These are phyloP conservation scores for Halcyon smyrnensis DNA, from an alignment of 2,797 vertebrate species.

Conservation along the genomic window DNA sequence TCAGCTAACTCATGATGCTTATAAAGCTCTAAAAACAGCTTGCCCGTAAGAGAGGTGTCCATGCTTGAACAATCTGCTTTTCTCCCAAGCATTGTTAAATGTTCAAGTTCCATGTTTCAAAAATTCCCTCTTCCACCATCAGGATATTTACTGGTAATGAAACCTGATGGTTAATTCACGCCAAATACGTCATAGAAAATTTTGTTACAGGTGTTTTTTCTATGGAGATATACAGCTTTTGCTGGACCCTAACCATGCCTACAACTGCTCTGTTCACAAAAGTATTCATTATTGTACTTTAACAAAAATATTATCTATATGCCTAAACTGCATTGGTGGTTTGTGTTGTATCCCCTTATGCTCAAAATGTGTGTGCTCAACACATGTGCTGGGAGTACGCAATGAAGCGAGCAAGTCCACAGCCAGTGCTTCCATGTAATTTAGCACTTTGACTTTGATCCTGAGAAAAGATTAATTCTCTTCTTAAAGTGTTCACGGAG, in stretches of 20 bases:
- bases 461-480: neutral
- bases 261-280: neutral
- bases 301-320: neutral
- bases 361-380: neutral
- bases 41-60: neutral
- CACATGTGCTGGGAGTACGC: neutral
- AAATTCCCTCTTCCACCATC: neutral
- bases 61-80: neutral
- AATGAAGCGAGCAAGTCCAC: neutral
- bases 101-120: neutral
- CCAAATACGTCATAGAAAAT: neutral
- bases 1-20: constrained; percentile 3
- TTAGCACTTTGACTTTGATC: neutral
- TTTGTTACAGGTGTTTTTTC: neutral
- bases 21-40: constrained; percentile 48
- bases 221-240: neutral
- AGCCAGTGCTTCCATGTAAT: neutral
- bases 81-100: neutral
- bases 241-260: neutral
- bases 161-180: neutral
- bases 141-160: neutral
- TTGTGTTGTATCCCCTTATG: neutral
- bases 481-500: neutral
- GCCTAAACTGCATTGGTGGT: neutral
- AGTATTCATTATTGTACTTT: neutral